phyloP scores from a whole-genome alignment of 2,797 vertebrate genomes.

The Gouania willdenowi region DNA sequence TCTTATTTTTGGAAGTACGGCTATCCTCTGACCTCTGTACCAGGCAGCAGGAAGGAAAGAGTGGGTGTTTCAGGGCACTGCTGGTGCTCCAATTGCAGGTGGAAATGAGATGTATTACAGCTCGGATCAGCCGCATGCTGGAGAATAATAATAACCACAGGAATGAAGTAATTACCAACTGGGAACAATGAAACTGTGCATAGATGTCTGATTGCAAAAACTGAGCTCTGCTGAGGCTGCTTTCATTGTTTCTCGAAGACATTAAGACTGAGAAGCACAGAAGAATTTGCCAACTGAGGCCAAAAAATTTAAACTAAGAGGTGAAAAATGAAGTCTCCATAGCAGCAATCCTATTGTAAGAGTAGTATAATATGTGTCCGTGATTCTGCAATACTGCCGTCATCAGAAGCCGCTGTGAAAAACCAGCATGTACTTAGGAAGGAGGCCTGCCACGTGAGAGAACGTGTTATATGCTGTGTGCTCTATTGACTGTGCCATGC shows the following conservation, averaged over 20 bases:
- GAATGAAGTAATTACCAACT: slow-evolving; percentile 57
- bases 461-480: slow-evolving; percentile 27
- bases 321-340: not conserved
- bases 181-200: slow-evolving; percentile 17
- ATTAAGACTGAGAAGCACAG: slow-evolving; percentile 37
- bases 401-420: slow-evolving; percentile 24
- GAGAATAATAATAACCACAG: slow-evolving; percentile 53
- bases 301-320: not conserved
- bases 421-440: slow-evolving; percentile 10
- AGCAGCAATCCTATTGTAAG: slow-evolving; percentile 2
- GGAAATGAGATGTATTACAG: slow-evolving; percentile 62
- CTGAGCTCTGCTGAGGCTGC: slow-evolving; percentile 6
- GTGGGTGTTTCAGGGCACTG: not conserved
- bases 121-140: slow-evolving; percentile 47
- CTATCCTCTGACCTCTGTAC: slow-evolving; percentile 40
- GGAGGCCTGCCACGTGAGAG: slow-evolving; percentile 24
- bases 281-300: slow-evolving; percentile 1
- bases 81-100: slow-evolving; percentile 30
- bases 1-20: slow-evolving; percentile 10
- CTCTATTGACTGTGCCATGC: slow-evolving; percentile 38
- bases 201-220: slow-evolving; percentile 8
- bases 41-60: slow-evolving; percentile 13
- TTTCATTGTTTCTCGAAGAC: slow-evolving; percentile 36
- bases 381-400: slow-evolving; percentile 23
- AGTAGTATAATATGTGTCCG: slow-evolving; percentile 25